phyloP scores from a whole-genome alignment of 2,113 vertebrate species.

The Zonotrichia leucophrys region DNA sequence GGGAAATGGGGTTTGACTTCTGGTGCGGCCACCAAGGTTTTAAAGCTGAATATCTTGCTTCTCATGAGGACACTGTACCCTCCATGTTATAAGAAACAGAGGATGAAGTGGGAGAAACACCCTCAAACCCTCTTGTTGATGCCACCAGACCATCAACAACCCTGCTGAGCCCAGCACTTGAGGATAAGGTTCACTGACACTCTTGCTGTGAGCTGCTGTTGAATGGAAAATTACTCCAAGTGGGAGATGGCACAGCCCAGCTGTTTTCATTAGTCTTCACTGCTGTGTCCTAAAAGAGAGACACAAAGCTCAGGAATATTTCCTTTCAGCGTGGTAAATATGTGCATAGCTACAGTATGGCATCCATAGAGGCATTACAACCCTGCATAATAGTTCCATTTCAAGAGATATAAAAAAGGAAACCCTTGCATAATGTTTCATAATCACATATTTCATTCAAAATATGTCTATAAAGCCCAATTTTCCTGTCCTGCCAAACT shows the following conservation, averaged over 20 bases:
- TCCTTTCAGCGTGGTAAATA: not conserved
- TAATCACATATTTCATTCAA: not conserved
- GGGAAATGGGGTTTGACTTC: not conserved
- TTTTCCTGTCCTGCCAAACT: conserved; percentile 6
- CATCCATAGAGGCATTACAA: not conserved
- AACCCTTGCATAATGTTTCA: not conserved
- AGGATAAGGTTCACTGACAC: not conserved
- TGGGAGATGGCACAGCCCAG: not conserved
- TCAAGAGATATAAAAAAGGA: not conserved
- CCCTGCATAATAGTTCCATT: not conserved
- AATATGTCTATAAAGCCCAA: not conserved
- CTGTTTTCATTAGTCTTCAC: not conserved
- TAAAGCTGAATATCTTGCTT: not conserved
- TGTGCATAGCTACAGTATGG: not conserved
- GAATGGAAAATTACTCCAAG: not conserved
- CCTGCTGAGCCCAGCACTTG: not conserved
- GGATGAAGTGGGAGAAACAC: not conserved
- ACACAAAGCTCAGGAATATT: not conserved
- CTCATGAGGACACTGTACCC: not conserved
- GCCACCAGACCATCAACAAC: not conserved
- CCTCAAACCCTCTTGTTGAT: not conserved
- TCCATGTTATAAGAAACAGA: not conserved
- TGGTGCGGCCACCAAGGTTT: not conserved
- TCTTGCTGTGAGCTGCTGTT: not conserved
- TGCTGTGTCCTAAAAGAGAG: not conserved